These are phyloP conservation scores for Drosophila planitibia DNA, from an alignment of 2,888 invertebrate genomes.

Conservation along the genomic window DNA sequence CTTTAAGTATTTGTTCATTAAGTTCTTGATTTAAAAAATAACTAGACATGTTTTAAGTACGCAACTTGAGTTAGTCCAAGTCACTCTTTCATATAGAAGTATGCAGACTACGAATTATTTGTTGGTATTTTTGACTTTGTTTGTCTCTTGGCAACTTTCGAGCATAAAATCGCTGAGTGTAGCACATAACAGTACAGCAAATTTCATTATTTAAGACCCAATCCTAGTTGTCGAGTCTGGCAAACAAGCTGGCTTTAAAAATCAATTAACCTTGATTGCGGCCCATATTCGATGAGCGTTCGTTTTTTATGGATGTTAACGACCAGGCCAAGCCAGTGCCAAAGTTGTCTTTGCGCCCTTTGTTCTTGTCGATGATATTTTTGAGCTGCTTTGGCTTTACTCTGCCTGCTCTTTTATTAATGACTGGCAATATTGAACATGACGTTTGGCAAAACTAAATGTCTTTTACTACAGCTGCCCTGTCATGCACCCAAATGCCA, in stretches of 20 bases:
- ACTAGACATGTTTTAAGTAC: background rate
- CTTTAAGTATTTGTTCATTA: background rate
- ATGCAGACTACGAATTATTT: background rate
- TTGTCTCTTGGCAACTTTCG: background rate
- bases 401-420: constrained; percentile 59
- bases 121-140: background rate
- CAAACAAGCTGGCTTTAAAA: constrained; percentile 69
- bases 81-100: background rate
- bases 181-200: constrained; percentile 46
- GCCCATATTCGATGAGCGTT: constrained; percentile 46
- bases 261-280: constrained; percentile 84
- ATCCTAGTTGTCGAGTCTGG: constrained; percentile 18
- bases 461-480: constrained; percentile 43
- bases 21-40: background rate
- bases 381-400: constrained; percentile 11
- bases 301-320: constrained; percentile 23
- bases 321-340: constrained; percentile 15
- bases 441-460: constrained; percentile 62
- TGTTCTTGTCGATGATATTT: constrained; percentile 43
- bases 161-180: background rate
- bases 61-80: background rate
- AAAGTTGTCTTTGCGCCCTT: constrained; percentile 50
- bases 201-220: constrained; percentile 69
- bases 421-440: constrained; percentile 75
- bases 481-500: constrained; percentile 44